These are phyloP conservation scores for Callopanchax toddi DNA, from an alignment of 2,113 vertebrate species.

Conservation along the genomic window DNA sequence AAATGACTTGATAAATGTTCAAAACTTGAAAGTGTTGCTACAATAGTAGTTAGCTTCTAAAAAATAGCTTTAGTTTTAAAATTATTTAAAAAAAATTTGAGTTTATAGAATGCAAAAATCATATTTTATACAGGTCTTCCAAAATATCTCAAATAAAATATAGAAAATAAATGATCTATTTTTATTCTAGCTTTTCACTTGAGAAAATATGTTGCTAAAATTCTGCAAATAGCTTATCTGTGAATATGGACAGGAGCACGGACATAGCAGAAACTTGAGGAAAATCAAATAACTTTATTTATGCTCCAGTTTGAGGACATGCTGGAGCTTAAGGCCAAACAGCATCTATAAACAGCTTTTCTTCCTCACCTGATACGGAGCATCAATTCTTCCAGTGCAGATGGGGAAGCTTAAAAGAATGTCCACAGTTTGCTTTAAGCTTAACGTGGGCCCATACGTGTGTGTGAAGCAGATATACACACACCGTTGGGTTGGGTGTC, in stretches of 20 bases:
- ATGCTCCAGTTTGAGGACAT: slow-evolving; percentile 16
- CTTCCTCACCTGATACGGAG: slow-evolving; percentile 37
- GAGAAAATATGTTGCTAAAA: no score
- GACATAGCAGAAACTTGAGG: slow-evolving; percentile 2
- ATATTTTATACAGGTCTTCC: no score
- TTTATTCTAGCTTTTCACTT: no score
- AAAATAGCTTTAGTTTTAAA: no score
- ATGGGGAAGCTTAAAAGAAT: slow-evolving; percentile 57
- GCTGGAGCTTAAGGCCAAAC: slow-evolving; percentile 33
- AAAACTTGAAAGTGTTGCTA: no score
- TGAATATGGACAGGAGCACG: background rate
- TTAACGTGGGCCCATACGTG: slow-evolving; percentile 37
- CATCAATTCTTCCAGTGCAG: slow-evolving; percentile 34
- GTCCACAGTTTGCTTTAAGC: slow-evolving; percentile 48
- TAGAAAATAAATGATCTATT: no score
- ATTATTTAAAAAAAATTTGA: no score
- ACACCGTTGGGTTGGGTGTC: slow-evolving; percentile 26
- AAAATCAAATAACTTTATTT: background rate
- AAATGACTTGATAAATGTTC: no score
- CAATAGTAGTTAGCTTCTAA: no score
- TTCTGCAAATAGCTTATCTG: no score
- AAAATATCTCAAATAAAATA: no score
- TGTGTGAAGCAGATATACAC: slow-evolving; percentile 45
- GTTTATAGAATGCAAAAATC: no score
- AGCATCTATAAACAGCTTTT: slow-evolving; percentile 42